Conservation (phyloP, 2,888 invertebrate genomes). For the Mylabris sibirica region DNA sequence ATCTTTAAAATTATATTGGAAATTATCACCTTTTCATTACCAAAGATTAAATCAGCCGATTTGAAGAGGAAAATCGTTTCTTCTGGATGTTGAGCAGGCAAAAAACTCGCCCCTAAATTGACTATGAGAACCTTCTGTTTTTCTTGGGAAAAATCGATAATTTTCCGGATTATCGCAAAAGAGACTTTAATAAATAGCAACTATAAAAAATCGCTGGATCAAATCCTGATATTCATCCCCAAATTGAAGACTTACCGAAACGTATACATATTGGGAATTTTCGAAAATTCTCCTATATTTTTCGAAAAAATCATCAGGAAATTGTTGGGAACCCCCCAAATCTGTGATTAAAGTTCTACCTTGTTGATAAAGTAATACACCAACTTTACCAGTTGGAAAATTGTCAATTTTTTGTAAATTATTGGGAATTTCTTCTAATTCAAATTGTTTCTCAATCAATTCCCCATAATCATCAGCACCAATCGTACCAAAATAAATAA, state of each 20-base stretch:
- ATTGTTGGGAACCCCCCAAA: constrained; percentile 41
- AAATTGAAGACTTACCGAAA: constrained; percentile 39
- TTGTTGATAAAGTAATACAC: constrained; percentile 39
- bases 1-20: background rate
- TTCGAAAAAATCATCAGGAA: constrained; percentile 33
- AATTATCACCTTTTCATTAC: constrained; percentile 46
- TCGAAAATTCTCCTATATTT: background rate
- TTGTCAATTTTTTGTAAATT: constrained; percentile 32
- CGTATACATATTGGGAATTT: constrained; percentile 37
- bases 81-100: constrained; percentile 35
- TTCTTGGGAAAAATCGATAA: constrained; percentile 31
- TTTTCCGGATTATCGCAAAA: constrained; percentile 29
- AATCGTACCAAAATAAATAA: constrained; percentile 40
- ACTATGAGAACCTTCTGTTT: constrained; percentile 41
- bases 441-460: constrained; percentile 35
- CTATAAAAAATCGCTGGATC: constrained; percentile 32
- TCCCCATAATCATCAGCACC: constrained; percentile 40
- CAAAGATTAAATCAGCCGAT: constrained; percentile 43
- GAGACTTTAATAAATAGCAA: constrained; percentile 46
- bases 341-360: constrained; percentile 45
- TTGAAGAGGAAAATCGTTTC: constrained; percentile 39
- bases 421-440: constrained; percentile 34
- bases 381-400: constrained; percentile 41
- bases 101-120: constrained; percentile 46
- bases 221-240: background rate